phyloP scores from a whole-genome alignment of 2,888 invertebrate species.

The Notodonta ziczac region DNA sequence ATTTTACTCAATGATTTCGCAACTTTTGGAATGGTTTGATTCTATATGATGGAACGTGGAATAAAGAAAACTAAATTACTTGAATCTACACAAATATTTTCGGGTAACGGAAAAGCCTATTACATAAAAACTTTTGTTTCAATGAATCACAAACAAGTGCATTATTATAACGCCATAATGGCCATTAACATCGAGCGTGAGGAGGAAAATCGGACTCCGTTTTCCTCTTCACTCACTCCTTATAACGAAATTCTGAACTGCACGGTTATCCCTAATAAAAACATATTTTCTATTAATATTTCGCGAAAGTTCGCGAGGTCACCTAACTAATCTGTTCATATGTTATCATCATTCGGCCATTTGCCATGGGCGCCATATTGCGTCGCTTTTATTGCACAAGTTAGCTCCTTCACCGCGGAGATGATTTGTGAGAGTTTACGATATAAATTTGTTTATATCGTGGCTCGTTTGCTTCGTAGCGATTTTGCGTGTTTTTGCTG shows the following conservation, averaged over 20 bases:
- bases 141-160: not conserved
- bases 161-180: constrained; percentile 11
- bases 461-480: constrained; percentile 28
- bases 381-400: constrained; percentile 62
- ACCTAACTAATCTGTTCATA: constrained; percentile 42
- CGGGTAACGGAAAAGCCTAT: too few relatives aligned
- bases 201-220: not conserved
- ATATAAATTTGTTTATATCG: constrained; percentile 41
- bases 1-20: too few relatives aligned
- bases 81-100: too few relatives aligned
- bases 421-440: constrained; percentile 58
- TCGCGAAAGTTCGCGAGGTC: constrained; percentile 17
- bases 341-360: constrained; percentile 61
- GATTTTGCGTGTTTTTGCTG: constrained; percentile 21
- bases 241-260: not conserved
- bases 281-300: constrained; percentile 15
- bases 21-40: too few relatives aligned
- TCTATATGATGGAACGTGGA: too few relatives aligned
- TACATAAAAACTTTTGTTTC: not conserved
- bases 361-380: constrained; percentile 58
- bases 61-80: too few relatives aligned
- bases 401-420: constrained; percentile 47
- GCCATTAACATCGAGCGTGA: not conserved
- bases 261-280: not conserved
- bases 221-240: not conserved